Percentiles rank a stretch among this genome's conserved stretches.
Evolutionary conservation across 2,888 invertebrate species (phyloP).

Genomic region (Aproaerema taeniolella): DNA sequence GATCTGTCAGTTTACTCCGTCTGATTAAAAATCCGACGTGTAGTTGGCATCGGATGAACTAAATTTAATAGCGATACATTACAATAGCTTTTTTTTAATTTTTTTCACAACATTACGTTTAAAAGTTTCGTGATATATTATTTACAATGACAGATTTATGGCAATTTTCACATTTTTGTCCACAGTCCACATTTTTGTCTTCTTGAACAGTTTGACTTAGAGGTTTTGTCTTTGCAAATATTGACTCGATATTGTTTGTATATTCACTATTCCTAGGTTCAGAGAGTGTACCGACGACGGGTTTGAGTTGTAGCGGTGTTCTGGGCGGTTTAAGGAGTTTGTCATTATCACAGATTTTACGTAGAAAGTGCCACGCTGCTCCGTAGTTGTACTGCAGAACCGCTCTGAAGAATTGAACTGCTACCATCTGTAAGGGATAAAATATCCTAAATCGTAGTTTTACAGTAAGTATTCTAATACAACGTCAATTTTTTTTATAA

Average conservation of each 20-base stretch:
- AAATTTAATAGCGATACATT: too few species aligned
- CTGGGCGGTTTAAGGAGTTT: constrained; percentile 31
- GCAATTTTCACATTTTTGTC: too few species aligned
- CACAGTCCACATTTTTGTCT: too few species aligned
- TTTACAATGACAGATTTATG: too few species aligned
- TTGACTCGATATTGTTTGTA: constrained; percentile 43
- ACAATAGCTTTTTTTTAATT: too few species aligned
- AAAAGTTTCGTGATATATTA: too few species aligned
- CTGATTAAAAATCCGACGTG: too few species aligned
- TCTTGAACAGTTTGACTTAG: too few species aligned
- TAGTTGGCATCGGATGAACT: too few species aligned
- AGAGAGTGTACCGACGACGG: constrained; percentile 44
- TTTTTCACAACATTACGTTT: too few species aligned
- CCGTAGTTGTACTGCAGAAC: constrained; percentile 66
- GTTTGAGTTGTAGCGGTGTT: constrained; percentile 25
- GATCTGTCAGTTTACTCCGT: too few species aligned
- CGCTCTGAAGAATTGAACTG: constrained; percentile 71
- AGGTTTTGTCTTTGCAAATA: too few species aligned
- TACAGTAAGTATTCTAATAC: background rate
- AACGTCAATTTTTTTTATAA: background rate
- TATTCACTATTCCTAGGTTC: constrained; percentile 37
- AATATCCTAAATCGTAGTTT: background rate
- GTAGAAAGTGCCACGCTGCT: constrained; percentile 48
- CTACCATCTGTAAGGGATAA: constrained; percentile 51
- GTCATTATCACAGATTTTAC: constrained; percentile 42